phyloP scores from a whole-genome alignment of 2,888 invertebrate genomes.

The Pristionchus arcanus region DNA sequence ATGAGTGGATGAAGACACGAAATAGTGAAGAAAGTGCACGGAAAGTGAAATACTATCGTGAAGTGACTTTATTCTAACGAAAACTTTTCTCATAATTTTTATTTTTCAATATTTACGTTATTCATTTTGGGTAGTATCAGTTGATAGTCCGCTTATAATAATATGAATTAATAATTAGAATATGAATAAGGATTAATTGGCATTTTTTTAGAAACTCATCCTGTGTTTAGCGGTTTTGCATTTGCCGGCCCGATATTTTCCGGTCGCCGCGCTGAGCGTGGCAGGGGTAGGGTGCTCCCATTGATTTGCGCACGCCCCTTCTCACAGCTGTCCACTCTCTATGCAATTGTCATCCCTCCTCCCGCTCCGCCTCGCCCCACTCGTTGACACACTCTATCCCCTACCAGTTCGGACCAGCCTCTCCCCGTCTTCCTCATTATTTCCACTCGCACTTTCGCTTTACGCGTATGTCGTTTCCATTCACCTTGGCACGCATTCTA shows the following conservation, averaged over 20 bases:
- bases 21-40: neutral
- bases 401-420: slow-evolving; percentile 44
- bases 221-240: neutral
- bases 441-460: slow-evolving; percentile 23
- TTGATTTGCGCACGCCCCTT: slow-evolving; percentile 51
- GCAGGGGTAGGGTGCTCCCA: slow-evolving; percentile 36
- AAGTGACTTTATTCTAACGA: neutral
- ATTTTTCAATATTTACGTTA: neutral
- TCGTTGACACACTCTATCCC: slow-evolving; percentile 26
- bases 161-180: too few species aligned
- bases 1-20: neutral
- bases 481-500: neutral
- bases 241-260: neutral
- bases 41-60: neutral
- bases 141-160: neutral
- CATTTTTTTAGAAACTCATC: too few species aligned
- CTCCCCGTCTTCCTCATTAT: slow-evolving; percentile 33
- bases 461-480: neutral
- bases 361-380: neutral
- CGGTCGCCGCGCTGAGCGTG: slow-evolving; percentile 46
- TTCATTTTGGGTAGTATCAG: neutral
- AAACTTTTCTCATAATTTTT: neutral
- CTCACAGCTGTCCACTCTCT: slow-evolving; percentile 53
- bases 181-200: too few species aligned
- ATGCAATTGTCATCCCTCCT: slow-evolving; percentile 50